Conservation (phyloP, 1,140 invertebrate species). For the Rhagoletis pomonella region DNA sequence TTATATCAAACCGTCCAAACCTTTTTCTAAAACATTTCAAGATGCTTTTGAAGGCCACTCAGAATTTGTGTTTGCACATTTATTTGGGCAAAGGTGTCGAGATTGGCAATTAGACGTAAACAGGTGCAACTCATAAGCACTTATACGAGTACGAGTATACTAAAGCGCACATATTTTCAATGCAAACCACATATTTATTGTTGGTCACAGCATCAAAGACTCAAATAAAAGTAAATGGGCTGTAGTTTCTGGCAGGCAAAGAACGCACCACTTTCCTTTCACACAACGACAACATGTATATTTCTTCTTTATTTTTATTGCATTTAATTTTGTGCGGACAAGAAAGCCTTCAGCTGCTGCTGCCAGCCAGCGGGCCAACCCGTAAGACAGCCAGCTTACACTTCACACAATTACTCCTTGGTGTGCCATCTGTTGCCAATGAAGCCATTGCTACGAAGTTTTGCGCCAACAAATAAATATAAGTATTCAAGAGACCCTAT, state of each 20-base stretch:
- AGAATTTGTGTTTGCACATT: background rate
- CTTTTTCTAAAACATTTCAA: background rate
- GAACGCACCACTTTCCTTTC: background rate
- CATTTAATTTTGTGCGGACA: background rate
- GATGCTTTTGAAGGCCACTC: background rate
- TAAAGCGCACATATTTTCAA: background rate
- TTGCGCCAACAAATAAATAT: background rate
- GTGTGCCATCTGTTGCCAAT: constrained; percentile 40
- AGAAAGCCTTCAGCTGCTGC: background rate
- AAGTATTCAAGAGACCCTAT: constrained; percentile 28
- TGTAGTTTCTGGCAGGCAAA: background rate
- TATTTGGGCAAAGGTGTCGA: background rate
- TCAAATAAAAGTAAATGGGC: background rate
- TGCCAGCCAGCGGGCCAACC: too few relatives aligned
- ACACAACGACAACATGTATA: too few relatives aligned
- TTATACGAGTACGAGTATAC: too few relatives aligned
- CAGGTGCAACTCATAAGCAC: background rate
- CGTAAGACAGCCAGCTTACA: too few relatives aligned
- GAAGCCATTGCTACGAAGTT: constrained; percentile 30
- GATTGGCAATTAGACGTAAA: background rate
- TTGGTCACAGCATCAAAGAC: background rate
- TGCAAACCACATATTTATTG: background rate
- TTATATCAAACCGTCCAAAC: background rate
- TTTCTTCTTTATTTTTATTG: constrained; percentile 24
- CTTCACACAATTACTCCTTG: constrained; percentile 35